Base-by-base conservation (phyloP, 1,140 invertebrate species). In the Trichogramma pretiosum region DNA sequence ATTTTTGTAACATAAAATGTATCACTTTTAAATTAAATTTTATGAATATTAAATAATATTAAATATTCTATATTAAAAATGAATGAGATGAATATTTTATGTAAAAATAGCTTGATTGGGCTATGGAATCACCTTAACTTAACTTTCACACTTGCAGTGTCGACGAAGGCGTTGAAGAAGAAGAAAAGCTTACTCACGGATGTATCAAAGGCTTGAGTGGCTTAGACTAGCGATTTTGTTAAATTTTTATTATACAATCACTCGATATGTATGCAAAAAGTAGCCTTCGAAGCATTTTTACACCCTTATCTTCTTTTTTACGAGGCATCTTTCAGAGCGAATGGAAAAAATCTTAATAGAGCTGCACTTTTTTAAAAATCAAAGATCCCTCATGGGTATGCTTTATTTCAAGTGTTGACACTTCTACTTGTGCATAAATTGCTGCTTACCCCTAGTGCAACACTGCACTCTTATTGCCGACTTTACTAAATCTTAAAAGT, bases 391-490 rank as follows among this genome's bases (percentile, higher is more conserved):
- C n/a, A n/a, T 40, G 24, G 48, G 55, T 49, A 59, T 52, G 50
- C 56, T 63, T 61, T 59, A 41, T 55, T 58, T 57, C 56, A 56
- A 70, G 65, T 69, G 67, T 65, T 70, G 67, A 52, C 59, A 54
- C 56, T 42, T 67, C 53, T 59, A 55, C 57, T 67, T 60, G 48
- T 61, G 60, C 63, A 70, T 72, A 66, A 45, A 70, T 70, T 70
- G 65, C 56, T 58, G 56, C 48, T 41, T 62, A 56, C 62, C 67
- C 62, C 62, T 56, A 41, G 14, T 36, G 16, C 22, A 5, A 23
- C 39, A 39, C 16, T 22, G 35, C 40, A 37, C 26, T 46, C 36
- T 43, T 52, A 40, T 42, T 55, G 56, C 42, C 60, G 51, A 28
- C 40, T 63, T 67, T 68, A 52, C 52, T 70, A 64, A 66, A 67